Base-by-base conservation (phyloP, 2,888 invertebrate genomes). In the Luperina testacea region DNA sequence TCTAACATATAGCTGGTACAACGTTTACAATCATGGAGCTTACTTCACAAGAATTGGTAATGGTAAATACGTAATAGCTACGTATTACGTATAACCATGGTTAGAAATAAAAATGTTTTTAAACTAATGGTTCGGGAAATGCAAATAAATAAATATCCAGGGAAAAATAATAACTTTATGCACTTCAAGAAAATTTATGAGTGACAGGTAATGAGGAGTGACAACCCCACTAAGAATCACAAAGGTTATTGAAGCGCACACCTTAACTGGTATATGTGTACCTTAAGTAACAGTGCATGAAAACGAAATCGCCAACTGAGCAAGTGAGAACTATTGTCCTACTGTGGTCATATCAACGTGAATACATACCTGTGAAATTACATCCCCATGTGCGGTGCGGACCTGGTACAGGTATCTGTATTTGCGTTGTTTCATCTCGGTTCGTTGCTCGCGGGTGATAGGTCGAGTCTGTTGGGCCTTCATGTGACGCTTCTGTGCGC, bases 331-430 rank as follows among this genome's bases (percentile, higher is more conserved):
- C 20, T 27, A n/a, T 27, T 27, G 13, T 45, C 45, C 11, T 65
- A 38, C 38, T 65, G 24, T 65, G 20, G 17, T 48, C 45, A 27
- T 7, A 48, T 69, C 27, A 27, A 8, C 13, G n/a, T 38, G 24
- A n/a, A 53, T n/a, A 0, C 57, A 59, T 92, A 98, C 98, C 98
- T 99, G 98, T 87, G 98, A 98, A 88, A 99, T 98, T 85, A 99
- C 98, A 95, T 99, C 99, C 24, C 99, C 99, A 90, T 99, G 98
- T 51, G 98, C 98, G 15, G 99, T 98, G 89, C 99, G 97, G 78
- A 99, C 98, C 96, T 99, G 99, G 96, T 99, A 99, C 86, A 99
- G 96, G 93, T 99, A 99, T 86, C 99, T 97, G 94, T 98, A 99
- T 94, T 98, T 98, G 93, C 98, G 98, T 94, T 98, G 98, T 77